A percentile compares a stretch with the other conserved stretches of the same genome.
These are phyloP conservation scores for Thumatha senex DNA, from an alignment of 2,888 invertebrate genomes.

Conservation along the genomic window DNA sequence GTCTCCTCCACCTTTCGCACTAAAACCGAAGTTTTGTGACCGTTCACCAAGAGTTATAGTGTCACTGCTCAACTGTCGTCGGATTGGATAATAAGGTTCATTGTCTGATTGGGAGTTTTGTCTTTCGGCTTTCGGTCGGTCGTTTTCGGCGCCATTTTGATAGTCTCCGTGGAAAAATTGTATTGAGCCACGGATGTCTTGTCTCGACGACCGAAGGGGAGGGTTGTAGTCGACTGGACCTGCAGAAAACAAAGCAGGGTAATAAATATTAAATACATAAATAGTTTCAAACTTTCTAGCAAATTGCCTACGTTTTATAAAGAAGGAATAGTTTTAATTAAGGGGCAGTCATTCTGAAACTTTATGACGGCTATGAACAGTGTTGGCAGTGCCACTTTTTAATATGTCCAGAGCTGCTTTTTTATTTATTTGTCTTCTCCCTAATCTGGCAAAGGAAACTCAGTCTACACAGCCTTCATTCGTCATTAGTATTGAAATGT, in stretches of 20 bases:
- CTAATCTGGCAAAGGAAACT: too few relatives aligned
- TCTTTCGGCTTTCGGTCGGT: constrained; percentile 76
- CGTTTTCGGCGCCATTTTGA: constrained; percentile 61
- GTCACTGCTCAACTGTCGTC: constrained; percentile 85
- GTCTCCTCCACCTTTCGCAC: constrained; percentile 69
- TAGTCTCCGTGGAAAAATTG: constrained; percentile 86
- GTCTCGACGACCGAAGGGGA: constrained; percentile 88
- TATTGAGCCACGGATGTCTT: constrained; percentile 89
- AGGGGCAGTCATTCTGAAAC: too few relatives aligned
- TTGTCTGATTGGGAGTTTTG: constrained; percentile 81
- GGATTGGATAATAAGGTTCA: constrained; percentile 60
- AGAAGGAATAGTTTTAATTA: too few relatives aligned
- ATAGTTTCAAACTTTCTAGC: too few relatives aligned
- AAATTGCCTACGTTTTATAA: too few relatives aligned
- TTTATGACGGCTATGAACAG: too few relatives aligned
- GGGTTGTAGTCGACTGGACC: constrained; percentile 85
- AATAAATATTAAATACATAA: too few relatives aligned
- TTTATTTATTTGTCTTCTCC: too few relatives aligned
- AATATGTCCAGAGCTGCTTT: too few relatives aligned
- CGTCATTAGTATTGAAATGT: too few relatives aligned
- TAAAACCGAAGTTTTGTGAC: constrained; percentile 54
- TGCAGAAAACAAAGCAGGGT: constrained; percentile 25
- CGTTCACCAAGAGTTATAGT: constrained; percentile 64
- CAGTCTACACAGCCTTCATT: too few relatives aligned
- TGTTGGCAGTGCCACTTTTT: too few relatives aligned